Percentiles rank a stretch among this genome's conserved stretches.
These are phyloP conservation scores for Leucoma salicis DNA, from an alignment of 2,888 invertebrate genomes.

Conservation along the genomic window DNA sequence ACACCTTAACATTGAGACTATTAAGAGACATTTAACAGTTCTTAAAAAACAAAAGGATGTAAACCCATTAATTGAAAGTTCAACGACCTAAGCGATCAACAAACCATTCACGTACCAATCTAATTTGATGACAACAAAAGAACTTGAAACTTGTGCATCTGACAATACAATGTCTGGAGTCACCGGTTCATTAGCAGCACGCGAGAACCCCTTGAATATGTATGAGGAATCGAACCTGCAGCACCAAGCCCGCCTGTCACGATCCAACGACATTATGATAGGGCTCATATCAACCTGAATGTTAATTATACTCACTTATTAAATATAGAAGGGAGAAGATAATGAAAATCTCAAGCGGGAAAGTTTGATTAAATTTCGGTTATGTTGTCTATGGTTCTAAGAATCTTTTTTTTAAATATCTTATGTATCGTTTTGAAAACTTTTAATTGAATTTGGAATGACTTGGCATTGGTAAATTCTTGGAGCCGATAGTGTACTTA, in stretches of 20 bases:
- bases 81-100: slow-evolving; percentile 31
- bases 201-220: slow-evolving; percentile 56
- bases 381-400: not conserved
- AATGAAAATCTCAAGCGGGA: slow-evolving; percentile 19
- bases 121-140: slow-evolving; percentile 47
- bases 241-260: slow-evolving; percentile 39
- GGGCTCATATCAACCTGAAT: slow-evolving; percentile 45
- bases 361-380: slow-evolving; percentile 15
- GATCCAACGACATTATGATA: slow-evolving; percentile 44
- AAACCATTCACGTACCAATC: slow-evolving; percentile 42
- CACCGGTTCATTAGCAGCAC: slow-evolving; percentile 48
- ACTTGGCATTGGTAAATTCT: no score
- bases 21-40: not conserved
- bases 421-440: no score
- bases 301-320: slow-evolving; percentile 37
- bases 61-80: not conserved
- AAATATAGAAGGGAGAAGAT: slow-evolving; percentile 33
- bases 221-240: slow-evolving; percentile 56
- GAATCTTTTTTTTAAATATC: no score
- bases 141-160: slow-evolving; percentile 44
- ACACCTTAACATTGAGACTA: no score
- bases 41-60: not conserved
- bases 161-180: slow-evolving; percentile 40
- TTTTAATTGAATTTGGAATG: no score
- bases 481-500: no score